These are phyloP conservation scores for Baccha elongata DNA, from an alignment of 2,888 invertebrate species.

Conservation along the genomic window DNA sequence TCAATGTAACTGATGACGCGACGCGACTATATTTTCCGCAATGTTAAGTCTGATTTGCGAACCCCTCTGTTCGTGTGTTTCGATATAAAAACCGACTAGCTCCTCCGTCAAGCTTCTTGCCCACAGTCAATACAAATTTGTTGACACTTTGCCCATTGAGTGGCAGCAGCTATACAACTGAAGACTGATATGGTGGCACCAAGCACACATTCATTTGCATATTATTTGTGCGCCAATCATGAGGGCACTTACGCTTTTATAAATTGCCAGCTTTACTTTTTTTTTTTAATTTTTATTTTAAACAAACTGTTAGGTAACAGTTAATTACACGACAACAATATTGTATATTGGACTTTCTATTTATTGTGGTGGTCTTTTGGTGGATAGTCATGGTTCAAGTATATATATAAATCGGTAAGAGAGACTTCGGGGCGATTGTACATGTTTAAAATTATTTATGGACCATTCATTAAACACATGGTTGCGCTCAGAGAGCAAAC, in stretches of 20 bases:
- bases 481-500: background rate
- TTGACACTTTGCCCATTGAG: conserved; percentile 44
- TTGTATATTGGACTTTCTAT: conserved; percentile 59
- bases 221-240: conserved; percentile 47
- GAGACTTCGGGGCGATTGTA: background rate
- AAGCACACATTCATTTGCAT: conserved; percentile 46
- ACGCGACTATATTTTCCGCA: conserved; percentile 7
- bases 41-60: conserved; percentile 12
- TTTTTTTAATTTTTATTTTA: conserved; percentile 1
- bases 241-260: conserved; percentile 26
- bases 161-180: background rate
- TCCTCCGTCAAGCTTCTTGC: conserved; percentile 9
- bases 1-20: conserved; percentile 8
- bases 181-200: too few species aligned
- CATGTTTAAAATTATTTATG: conserved; percentile 28
- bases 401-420: too few species aligned
- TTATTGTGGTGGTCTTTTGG: background rate
- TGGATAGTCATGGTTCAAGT: too few species aligned
- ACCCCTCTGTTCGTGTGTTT: conserved; percentile 7
- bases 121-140: conserved; percentile 32
- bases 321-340: conserved; percentile 51
- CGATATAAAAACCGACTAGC: background rate
- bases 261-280: conserved; percentile 19
- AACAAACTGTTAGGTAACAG: conserved; percentile 34
- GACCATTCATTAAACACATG: conserved; percentile 25